These are phyloP conservation scores for Agonopterix arenella DNA, from an alignment of 2,888 invertebrate species.

Conservation along the genomic window DNA sequence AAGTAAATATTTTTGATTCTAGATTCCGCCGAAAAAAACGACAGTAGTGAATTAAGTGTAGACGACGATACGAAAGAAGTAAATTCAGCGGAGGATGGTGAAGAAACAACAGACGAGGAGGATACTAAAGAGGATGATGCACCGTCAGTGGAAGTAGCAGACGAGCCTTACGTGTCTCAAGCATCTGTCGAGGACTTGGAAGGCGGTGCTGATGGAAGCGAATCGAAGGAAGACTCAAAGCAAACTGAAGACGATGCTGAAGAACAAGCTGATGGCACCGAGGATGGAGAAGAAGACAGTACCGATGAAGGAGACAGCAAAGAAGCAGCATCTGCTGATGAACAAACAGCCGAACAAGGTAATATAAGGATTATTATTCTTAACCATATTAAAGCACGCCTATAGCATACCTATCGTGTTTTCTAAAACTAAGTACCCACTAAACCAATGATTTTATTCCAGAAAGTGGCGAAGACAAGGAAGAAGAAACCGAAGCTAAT, in stretches of 20 bases:
- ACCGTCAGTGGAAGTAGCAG: constrained; percentile 64
- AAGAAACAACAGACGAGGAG: constrained; percentile 30
- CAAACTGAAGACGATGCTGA: constrained; percentile 46
- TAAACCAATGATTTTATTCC: constrained; percentile 19
- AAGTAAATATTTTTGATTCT: constrained; percentile 19
- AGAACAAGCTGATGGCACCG: constrained; percentile 31
- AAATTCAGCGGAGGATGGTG: constrained; percentile 56
- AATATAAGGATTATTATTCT: constrained; percentile 7
- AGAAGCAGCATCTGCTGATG: constrained; percentile 41
- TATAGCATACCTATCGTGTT: background rate
- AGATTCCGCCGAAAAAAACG: constrained; percentile 71
- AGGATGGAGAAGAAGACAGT: constrained; percentile 36
- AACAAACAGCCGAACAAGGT: constrained; percentile 62
- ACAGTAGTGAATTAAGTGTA: constrained; percentile 69
- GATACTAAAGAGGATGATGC: constrained; percentile 48
- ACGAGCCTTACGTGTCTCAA: constrained; percentile 66
- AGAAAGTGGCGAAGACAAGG: constrained; percentile 56
- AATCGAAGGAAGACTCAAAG: constrained; percentile 53
- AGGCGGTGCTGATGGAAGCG: constrained; percentile 42
- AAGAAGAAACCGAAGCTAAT: constrained; percentile 26
- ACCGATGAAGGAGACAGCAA: constrained; percentile 24
- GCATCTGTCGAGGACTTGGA: constrained; percentile 64
- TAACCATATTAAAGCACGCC: background rate
- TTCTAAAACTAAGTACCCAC: background rate
- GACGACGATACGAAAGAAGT: constrained; percentile 62